These are phyloP conservation scores for Amazona vittata DNA, from an alignment of 2,113 vertebrate genomes.

Conservation along the genomic window DNA sequence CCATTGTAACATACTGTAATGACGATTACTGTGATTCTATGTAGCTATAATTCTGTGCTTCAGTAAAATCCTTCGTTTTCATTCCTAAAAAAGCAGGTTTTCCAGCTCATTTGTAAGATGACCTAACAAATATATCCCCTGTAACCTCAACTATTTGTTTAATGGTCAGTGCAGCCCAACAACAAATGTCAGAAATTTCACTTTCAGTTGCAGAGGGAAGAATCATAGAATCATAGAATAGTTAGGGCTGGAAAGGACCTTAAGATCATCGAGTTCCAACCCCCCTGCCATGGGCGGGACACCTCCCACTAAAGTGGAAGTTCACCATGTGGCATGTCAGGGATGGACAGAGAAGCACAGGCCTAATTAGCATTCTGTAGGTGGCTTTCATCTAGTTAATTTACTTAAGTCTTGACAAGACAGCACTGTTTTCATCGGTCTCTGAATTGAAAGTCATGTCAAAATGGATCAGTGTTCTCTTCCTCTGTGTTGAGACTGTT, in stretches of 20 bases:
- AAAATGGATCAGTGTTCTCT: constrained; percentile 7
- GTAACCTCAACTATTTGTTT: not conserved
- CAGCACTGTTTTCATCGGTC: not conserved
- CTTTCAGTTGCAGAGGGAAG: not conserved
- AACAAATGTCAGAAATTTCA: not conserved
- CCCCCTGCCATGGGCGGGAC: no score
- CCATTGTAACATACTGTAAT: not conserved
- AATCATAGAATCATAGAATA: not conserved
- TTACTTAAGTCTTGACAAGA: not conserved
- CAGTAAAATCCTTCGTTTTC: not conserved
- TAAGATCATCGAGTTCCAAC: no score
- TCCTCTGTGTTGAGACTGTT: not conserved
- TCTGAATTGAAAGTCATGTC: constrained; percentile 7
- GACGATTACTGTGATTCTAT: not conserved
- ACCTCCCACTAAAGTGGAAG: not conserved
- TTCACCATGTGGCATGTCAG: not conserved
- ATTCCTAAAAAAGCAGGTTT: not conserved
- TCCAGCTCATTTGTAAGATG: not conserved
- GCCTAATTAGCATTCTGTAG: not conserved
- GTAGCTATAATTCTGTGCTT: not conserved
- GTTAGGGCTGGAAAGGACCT: no score
- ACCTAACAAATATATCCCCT: not conserved
- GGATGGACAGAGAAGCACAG: not conserved
- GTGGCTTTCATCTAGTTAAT: not conserved
- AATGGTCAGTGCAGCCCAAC: not conserved